phyloP scores from a whole-genome alignment of 2,797 vertebrate genomes.

The Gastrophryne carolinensis region DNA sequence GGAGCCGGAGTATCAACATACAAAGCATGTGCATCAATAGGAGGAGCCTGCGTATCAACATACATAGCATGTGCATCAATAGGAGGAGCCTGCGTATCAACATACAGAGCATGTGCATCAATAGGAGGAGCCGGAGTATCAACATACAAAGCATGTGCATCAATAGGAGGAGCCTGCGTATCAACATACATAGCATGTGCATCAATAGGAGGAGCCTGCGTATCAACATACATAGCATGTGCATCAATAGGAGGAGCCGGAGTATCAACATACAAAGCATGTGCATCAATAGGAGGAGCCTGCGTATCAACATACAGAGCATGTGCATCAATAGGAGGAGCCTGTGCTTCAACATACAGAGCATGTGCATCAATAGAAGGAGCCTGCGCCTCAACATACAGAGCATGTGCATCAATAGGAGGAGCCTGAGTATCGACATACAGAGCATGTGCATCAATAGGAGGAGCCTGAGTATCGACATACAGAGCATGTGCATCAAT shows the following conservation, averaged over 20 bases:
- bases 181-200: not conserved
- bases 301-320: not conserved
- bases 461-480: not conserved
- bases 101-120: not conserved
- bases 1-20: not conserved
- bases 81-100: not conserved
- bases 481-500: not conserved
- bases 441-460: not conserved
- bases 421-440: not conserved
- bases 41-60: too few species aligned
- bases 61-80: not conserved
- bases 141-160: not conserved
- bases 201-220: not conserved
- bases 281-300: not conserved
- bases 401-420: not conserved
- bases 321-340: not conserved
- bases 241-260: not conserved
- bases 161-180: not conserved
- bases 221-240: not conserved
- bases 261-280: not conserved
- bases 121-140: not conserved
- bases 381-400: not conserved
- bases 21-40: not conserved
- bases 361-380: not conserved
- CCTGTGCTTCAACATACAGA: not conserved